Evolutionary conservation across 2,797 vertebrate genomes (phyloP), one percentile per base, ranked within the genome.

Genomic region (Xenopus petersii): DNA sequence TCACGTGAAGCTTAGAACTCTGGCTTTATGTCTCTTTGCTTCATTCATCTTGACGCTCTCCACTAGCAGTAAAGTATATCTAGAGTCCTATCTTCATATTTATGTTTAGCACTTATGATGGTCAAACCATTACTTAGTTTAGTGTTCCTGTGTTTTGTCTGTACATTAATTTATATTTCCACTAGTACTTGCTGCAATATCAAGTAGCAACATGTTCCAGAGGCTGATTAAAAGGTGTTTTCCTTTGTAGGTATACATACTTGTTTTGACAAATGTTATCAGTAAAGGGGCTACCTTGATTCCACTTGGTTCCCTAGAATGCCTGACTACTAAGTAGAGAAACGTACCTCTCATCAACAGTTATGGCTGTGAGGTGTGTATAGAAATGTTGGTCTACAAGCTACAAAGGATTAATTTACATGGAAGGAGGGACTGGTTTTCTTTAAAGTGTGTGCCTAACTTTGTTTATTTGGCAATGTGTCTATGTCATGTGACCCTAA

Each of bases 391-490:
- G 70, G 70, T 64, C 70, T 54, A 73, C 67, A 42, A 60, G 60
- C 49, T 70, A 63, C 66, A 70, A 21, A 61, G 71, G 61, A 78
- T 79, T 70, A 30, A 74, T 70, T 79, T 79, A 74, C 76, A 74
- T 65, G 30, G 64, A 73, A 67, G 56, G 48, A 62, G 13, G 66
- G 71, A 46, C 1, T 9, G 11, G 7, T 65, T 74, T 73, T 60
- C 67, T 78, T 78, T 69, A 78, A 78, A 73, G 75, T 78, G 64
- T 64, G 59, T 17, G 67, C 59, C 64, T 51, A 78, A 64, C 60
- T 30, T 79, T 79, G 76, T 79, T 79, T 79, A 79, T 79, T 79
- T 60, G 67, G 49, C 71, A 74, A 51, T 60, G 26, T 54, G 67
- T 59, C 76, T 63, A 74, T 74, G 67, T 69, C 71, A 79, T 74